phyloP scores from a whole-genome alignment of 2,113 vertebrate genomes.

The Theropithecus gelada region DNA sequence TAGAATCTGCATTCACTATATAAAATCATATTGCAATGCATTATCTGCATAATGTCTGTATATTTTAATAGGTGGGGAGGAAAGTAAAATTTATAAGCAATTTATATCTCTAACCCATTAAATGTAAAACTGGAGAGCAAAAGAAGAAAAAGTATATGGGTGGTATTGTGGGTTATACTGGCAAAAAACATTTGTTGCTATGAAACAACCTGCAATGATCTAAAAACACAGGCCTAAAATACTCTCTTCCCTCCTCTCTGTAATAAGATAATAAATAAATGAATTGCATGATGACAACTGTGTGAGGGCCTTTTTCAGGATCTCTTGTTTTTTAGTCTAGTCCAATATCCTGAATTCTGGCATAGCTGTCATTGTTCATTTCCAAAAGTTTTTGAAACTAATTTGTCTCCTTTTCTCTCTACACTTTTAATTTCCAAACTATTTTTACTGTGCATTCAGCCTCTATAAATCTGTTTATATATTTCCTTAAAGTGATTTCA shows the following conservation, averaged over 20 bases:
- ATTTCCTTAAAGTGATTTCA: conserved; percentile 64
- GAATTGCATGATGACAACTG: background rate
- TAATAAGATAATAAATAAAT: conserved; percentile 44
- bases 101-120: background rate
- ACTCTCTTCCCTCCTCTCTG: background rate
- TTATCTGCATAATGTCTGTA: background rate
- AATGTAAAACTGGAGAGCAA: background rate
- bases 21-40: background rate
- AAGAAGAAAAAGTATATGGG: background rate
- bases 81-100: background rate
- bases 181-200: background rate
- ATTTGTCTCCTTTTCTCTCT: conserved; percentile 30
- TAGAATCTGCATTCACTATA: background rate
- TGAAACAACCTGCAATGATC: background rate
- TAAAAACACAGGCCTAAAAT: background rate
- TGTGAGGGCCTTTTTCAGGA: background rate
- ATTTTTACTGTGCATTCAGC: conserved; percentile 38
- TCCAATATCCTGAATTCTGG: conserved; percentile 36
- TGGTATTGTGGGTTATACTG: background rate
- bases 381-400: conserved; percentile 31
- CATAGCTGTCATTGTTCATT: conserved; percentile 40
- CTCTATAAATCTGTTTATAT: conserved; percentile 49
- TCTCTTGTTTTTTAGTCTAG: background rate
- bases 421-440: conserved; percentile 41
- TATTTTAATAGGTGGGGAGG: background rate